phyloP scores from a whole-genome alignment of 2,888 invertebrate species.

The Cephalotes varians region DNA sequence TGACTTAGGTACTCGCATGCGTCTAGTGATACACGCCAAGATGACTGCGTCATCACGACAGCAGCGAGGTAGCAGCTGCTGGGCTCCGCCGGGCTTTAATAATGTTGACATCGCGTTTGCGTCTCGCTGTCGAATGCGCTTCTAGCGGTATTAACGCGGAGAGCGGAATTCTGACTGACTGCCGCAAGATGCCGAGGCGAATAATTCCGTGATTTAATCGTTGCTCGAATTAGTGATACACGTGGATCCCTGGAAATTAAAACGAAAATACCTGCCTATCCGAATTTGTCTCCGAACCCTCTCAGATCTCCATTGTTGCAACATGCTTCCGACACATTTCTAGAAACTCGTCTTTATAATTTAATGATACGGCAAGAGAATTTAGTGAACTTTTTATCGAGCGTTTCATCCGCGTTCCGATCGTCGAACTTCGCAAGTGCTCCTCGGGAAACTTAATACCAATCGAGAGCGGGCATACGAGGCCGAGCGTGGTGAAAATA shows the following conservation, averaged over 20 bases:
- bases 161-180: slow-evolving; percentile 30
- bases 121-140: slow-evolving; percentile 21
- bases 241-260: not conserved
- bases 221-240: not conserved
- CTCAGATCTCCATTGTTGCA: not conserved
- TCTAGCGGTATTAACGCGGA: slow-evolving; percentile 1
- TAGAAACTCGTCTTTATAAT: not conserved
- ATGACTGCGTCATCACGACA: slow-evolving; percentile 15
- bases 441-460: slow-evolving; percentile 34
- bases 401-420: slow-evolving; percentile 17
- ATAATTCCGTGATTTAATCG: slow-evolving; percentile 36
- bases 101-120: slow-evolving; percentile 42
- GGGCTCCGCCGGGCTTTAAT: slow-evolving; percentile 39
- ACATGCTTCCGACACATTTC: not conserved
- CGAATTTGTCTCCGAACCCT: not conserved
- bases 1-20: not conserved
- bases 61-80: slow-evolving; percentile 42
- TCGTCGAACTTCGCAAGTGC: slow-evolving; percentile 12
- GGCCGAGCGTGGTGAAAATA: slow-evolving; percentile 49
- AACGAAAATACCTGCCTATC: not conserved
- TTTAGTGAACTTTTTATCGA: slow-evolving; percentile 5
- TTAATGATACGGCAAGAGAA: slow-evolving; percentile 29
- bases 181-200: not conserved
- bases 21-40: slow-evolving; percentile 30
- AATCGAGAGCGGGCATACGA: slow-evolving; percentile 25